Evolutionary conservation across 1,140 invertebrate species (phyloP).

Genomic region (Venturia canescens): DNA sequence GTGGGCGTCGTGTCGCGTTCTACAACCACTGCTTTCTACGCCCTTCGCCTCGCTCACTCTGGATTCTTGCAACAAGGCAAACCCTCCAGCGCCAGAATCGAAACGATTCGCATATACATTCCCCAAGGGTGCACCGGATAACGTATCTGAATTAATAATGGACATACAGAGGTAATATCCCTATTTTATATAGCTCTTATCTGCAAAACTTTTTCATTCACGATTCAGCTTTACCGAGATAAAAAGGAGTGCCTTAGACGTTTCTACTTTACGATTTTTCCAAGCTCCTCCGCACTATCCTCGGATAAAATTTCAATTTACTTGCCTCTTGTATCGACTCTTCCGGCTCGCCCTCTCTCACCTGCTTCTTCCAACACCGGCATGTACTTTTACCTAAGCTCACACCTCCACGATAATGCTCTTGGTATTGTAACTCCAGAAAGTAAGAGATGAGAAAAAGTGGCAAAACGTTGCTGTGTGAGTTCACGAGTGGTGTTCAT

Average conservation of each 20-base stretch:
- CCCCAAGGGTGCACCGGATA: not conserved
- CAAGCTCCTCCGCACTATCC: not conserved
- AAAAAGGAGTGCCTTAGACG: not conserved
- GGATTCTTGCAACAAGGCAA: conserved; percentile 5
- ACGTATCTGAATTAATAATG: not conserved
- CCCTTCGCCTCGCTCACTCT: not conserved
- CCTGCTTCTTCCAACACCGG: not conserved
- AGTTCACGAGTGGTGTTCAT: no score
- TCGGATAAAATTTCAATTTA: conserved; percentile 28
- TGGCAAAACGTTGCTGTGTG: no score
- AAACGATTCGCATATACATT: not conserved
- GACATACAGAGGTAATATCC: not conserved
- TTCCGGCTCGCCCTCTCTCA: not conserved
- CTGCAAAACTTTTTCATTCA: not conserved
- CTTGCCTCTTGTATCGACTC: conserved; percentile 19
- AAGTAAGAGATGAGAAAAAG: not conserved
- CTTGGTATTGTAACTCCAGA: not conserved
- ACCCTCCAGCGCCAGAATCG: no score
- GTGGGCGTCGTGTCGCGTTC: conserved; percentile 5
- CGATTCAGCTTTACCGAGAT: not conserved
- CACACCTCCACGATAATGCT: not conserved
- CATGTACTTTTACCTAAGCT: not conserved
- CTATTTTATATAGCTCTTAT: not conserved
- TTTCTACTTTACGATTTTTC: conserved; percentile 4
- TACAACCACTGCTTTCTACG: not conserved